Evolutionary conservation across 2,113 vertebrate species (phyloP), one percentile per base, ranked within the genome.

Genomic region (Lamprotornis superbus): DNA sequence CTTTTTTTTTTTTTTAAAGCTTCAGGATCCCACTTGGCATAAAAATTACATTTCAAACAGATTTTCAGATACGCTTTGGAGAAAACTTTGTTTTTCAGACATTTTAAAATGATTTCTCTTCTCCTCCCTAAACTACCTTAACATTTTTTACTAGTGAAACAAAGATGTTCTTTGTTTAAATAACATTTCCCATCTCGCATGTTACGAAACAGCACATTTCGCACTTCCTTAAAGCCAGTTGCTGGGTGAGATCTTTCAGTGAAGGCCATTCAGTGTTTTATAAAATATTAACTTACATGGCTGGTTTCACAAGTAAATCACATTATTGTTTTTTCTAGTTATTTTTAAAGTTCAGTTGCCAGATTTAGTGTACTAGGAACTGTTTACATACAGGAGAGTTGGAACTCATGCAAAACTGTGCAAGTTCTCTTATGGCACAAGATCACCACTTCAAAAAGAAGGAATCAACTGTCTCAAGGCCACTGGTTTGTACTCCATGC

Each of bases 191-290:
- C 53, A 25, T 87, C 47, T 63, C 56, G 44, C 90, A 88, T 27
- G 64, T 92, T 96, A 95, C 68, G 83, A 96, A 97, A 94, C 85
- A 93, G 85, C 73, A 81, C 61, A 86, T 90, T 95, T 90, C 13
- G 2, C 73, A 39, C 91, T 95, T 95, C 82, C 78, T 91, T 64
- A 96, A 81, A 89, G 52, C 35, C 73, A 67, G 44, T 67, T 88
- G 56, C 68, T 92, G 92, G 83, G 82, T n/a, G 71, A 96, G 73
- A 96, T 88, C 50, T 77, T 82, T 71, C 88, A 88, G 44, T 56
- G 59, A 88, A 90, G 56, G 39, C 64, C n/a, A 61, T 90, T 74
- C 42, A 67, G 30, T 31, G 10, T 86, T 90, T 87, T 67, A n/a
- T 20, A 49, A 94, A 93, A 95, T 46, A 93, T 55, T 85, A 87